Conservation (phyloP, 2,888 invertebrate species). For the Zelleria hepariella region DNA sequence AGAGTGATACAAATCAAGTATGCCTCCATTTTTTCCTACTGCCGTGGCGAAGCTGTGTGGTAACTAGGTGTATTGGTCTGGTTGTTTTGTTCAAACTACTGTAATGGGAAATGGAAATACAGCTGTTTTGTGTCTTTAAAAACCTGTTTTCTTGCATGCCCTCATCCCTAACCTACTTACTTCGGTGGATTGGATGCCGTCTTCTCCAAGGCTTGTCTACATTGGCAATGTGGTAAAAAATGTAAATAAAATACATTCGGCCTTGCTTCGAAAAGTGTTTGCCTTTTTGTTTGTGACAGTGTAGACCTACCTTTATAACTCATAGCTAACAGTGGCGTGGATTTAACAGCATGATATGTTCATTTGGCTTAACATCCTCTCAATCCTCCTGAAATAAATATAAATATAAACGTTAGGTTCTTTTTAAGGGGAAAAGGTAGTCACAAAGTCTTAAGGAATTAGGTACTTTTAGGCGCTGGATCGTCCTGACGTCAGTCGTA, state of each 20-base stretch:
- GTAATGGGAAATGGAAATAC: constrained; percentile 62
- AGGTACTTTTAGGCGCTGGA: too few relatives aligned
- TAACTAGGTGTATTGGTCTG: background rate
- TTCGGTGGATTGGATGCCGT: background rate
- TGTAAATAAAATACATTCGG: background rate
- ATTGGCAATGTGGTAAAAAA: background rate
- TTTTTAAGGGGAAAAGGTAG: too few relatives aligned
- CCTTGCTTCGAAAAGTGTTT: background rate
- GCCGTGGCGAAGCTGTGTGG: background rate
- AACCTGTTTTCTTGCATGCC: constrained; percentile 69
- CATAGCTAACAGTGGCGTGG: background rate
- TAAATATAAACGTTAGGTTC: too few relatives aligned
- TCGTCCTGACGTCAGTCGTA: too few relatives aligned
- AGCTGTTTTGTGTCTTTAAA: constrained; percentile 45
- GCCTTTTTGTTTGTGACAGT: background rate
- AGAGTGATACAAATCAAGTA: background rate
- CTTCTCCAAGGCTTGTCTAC: background rate
- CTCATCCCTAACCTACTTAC: constrained; percentile 34
- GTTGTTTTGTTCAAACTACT: constrained; percentile 23
- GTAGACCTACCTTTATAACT: background rate
- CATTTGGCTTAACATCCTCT: background rate
- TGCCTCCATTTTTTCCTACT: constrained; percentile 8
- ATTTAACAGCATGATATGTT: background rate
- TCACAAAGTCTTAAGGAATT: too few relatives aligned
- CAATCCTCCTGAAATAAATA: background rate